These are phyloP conservation scores for Dipodomys ordii DNA, from an alignment of 2,113 vertebrate genomes.

Conservation along the genomic window DNA sequence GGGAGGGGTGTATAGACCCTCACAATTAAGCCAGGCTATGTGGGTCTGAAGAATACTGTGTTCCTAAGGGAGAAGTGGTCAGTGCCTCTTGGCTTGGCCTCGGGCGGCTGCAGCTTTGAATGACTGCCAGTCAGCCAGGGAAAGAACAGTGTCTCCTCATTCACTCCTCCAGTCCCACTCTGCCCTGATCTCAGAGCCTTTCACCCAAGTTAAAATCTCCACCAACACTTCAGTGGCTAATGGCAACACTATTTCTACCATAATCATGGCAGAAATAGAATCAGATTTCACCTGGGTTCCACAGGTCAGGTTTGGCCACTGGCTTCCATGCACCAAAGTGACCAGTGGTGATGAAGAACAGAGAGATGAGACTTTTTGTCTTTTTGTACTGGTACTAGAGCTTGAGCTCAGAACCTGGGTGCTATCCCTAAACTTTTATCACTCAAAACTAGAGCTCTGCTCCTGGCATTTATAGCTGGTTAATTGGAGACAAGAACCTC, in stretches of 20 bases:
- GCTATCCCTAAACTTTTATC: no score
- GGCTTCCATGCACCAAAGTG: no score
- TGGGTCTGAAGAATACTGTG: slow-evolving; percentile 5
- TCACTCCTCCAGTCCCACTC: not conserved
- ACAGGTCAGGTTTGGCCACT: no score
- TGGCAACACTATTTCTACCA: not conserved
- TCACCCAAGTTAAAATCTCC: not conserved
- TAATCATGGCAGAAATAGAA: not conserved
- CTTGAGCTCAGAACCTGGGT: no score
- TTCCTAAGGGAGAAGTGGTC: not conserved
- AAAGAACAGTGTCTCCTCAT: slow-evolving; percentile 25
- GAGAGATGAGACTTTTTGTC: no score
- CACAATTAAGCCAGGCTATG: not conserved
- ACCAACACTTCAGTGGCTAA: not conserved
- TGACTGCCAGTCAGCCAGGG: not conserved
- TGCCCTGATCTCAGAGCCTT: not conserved
- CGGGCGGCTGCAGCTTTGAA: not conserved
- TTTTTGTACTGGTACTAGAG: no score
- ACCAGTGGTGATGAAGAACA: no score
- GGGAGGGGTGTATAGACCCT: not conserved
- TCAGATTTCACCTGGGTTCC: no score
- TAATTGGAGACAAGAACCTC: no score
- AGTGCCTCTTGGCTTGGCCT: slow-evolving; percentile 12
- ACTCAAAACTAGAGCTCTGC: no score
- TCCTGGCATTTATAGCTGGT: no score